phyloP scores from a whole-genome alignment of 2,113 vertebrate species.

The Propithecus coquereli region DNA sequence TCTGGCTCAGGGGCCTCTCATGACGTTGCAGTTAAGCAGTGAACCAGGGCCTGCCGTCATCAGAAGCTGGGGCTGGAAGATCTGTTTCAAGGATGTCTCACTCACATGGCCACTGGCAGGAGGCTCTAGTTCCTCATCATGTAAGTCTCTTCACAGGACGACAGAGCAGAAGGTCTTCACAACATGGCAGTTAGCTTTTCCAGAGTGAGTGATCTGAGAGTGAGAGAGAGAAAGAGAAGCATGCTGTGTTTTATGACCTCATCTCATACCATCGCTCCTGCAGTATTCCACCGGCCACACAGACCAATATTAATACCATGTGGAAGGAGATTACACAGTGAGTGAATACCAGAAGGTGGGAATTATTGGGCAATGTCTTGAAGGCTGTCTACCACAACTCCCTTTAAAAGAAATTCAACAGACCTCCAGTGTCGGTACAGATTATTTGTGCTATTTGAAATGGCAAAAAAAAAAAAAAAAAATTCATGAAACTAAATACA shows the following conservation, averaged over 20 bases:
- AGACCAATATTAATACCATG: neutral
- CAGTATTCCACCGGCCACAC: neutral
- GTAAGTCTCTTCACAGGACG: neutral
- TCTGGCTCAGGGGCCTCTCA: neutral
- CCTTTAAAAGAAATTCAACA: neutral
- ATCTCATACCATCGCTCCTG: neutral
- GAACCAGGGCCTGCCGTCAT: neutral
- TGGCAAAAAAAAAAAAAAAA: neutral
- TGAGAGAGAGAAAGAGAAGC: neutral
- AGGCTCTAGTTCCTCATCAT: neutral
- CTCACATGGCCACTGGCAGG: neutral
- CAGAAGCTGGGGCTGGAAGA: too few relatives aligned
- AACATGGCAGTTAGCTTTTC: neutral
- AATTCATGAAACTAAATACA: neutral
- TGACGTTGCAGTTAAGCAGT: fast-evolving
- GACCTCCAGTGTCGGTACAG: neutral
- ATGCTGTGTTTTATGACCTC: neutral
- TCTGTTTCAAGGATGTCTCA: neutral
- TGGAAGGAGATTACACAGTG: neutral
- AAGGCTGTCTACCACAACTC: neutral
- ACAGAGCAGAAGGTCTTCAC: neutral
- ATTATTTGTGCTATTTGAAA: neutral
- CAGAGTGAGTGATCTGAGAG: neutral
- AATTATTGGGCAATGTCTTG: neutral
- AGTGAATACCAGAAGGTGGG: neutral